Base-by-base conservation (phyloP, 1,140 invertebrate genomes). In the Berghia stephanieae region DNA sequence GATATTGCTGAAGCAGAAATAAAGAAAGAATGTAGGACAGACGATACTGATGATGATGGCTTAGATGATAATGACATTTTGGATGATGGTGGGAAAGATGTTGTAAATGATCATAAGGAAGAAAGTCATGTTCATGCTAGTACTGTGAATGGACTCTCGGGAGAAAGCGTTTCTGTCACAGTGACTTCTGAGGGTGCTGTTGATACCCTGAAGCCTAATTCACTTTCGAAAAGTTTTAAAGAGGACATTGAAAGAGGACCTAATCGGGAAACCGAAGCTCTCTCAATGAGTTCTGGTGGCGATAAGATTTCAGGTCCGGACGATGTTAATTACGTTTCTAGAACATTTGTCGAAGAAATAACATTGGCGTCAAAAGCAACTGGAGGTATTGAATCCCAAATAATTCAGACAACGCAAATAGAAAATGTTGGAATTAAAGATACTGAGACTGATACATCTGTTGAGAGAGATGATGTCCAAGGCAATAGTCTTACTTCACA, bases 1-100 rank as follows among this genome's bases (percentile, higher is more conserved):
- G 70, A 27, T 0, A 73, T 40, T 18, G 27, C 70, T 5, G n/a
- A 55, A 2, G 27, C 70, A 18, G 49, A 16, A 34, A 34, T 34
- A 49, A 49, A 73, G 1, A 49, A 49, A n/a, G 57, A 73, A 36
- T 44, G 27, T 38, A 8, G 31, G 34, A 24, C 24, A 1, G 70
- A 73, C 34, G 70, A 73, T 31, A 63, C 73, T 1, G 55, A 66
- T 66, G 57, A 67, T 76, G 74, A 67, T 40, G 60, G 36, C 31
- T 42, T 67, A 8, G 38, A 76, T 42, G 76, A 69, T 40, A 63
- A 57, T 49, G 71, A 73, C 21, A 75, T 71, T 27, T 57, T 38
- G n/a, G 38, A 67, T n/a, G 18, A 49, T 43, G 40, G 66, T 52
- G 38, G 71, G n/a, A n/a, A 57, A 21, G 8, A 16, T 57, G n/a